phyloP scores from a whole-genome alignment of 2,113 vertebrate genomes.

The Erythrocebus patas region DNA sequence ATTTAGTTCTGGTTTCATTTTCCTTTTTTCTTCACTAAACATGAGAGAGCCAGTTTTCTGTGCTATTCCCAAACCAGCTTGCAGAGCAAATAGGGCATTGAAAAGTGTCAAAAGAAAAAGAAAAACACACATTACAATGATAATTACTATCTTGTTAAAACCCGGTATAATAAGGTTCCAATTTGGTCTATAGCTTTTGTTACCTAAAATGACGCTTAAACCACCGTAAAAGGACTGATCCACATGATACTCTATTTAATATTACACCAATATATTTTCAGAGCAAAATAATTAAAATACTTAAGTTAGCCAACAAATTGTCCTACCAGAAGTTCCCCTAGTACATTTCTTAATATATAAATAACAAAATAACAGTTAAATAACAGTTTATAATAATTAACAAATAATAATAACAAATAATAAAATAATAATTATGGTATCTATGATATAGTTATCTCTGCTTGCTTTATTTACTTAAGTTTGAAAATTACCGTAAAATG shows the following conservation, averaged over 20 bases:
- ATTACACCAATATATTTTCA: constrained; percentile 12
- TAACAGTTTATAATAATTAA: too few relatives aligned
- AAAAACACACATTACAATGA: neutral
- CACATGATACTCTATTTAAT: neutral
- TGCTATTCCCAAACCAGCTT: neutral
- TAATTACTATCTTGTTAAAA: constrained; percentile 53
- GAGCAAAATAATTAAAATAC: constrained; percentile 6
- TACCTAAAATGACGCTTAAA: constrained; percentile 45
- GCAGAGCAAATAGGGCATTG: neutral
- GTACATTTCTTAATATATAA: constrained; percentile 28
- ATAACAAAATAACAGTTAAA: neutral
- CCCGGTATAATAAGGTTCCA: constrained; percentile 1
- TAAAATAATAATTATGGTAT: neutral
- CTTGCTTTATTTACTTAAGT: neutral
- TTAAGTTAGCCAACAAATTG: neutral
- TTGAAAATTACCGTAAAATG: neutral
- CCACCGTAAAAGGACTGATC: constrained; percentile 4
- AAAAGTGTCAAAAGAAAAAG: neutral
- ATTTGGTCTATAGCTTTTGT: constrained; percentile 31
- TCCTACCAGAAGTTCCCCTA: neutral
- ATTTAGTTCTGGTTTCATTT: neutral
- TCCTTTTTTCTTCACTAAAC: neutral
- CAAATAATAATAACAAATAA: too few relatives aligned
- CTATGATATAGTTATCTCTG: neutral
- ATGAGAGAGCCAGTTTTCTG: neutral